Percentiles rank a stretch among this genome's conserved stretches.
Evolutionary conservation across 2,113 vertebrate species (phyloP).

Genomic region (Equus quagga): DNA sequence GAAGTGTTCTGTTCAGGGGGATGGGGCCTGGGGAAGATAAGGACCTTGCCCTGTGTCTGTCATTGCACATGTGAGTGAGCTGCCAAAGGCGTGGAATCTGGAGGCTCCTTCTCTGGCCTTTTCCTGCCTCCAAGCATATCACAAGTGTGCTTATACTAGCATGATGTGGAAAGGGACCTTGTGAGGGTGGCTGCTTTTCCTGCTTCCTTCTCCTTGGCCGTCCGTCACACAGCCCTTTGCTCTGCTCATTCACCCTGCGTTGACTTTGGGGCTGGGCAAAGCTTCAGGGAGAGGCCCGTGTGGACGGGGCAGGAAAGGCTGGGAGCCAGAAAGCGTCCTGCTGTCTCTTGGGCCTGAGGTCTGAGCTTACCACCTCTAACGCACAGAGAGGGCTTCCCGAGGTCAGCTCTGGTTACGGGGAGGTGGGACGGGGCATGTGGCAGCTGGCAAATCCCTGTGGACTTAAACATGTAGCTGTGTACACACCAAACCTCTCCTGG

Average conservation of each 20-base stretch:
- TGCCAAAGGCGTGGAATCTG: background rate
- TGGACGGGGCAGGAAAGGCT: background rate
- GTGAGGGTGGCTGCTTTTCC: background rate
- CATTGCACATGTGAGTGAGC: background rate
- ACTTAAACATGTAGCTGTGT: background rate
- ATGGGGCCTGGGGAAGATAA: background rate
- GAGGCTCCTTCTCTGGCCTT: background rate
- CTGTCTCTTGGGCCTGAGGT: conserved; percentile 21
- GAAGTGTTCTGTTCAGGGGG: background rate
- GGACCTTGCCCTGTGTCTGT: rapidly evolving
- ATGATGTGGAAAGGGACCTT: background rate
- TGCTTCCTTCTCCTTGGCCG: background rate
- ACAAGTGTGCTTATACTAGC: background rate
- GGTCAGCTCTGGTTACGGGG: background rate
- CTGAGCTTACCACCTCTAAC: background rate
- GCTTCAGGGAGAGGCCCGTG: background rate
- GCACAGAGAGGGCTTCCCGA: background rate
- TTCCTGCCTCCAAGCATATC: too few relatives aligned
- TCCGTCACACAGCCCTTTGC: background rate
- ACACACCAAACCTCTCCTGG: background rate
- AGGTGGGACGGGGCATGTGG: rapidly evolving
- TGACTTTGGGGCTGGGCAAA: background rate
- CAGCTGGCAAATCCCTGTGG: background rate
- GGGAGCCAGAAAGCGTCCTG: background rate
- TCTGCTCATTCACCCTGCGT: background rate